phyloP scores from a whole-genome alignment of 2,888 invertebrate genomes.

The Loripinus fragilis region DNA sequence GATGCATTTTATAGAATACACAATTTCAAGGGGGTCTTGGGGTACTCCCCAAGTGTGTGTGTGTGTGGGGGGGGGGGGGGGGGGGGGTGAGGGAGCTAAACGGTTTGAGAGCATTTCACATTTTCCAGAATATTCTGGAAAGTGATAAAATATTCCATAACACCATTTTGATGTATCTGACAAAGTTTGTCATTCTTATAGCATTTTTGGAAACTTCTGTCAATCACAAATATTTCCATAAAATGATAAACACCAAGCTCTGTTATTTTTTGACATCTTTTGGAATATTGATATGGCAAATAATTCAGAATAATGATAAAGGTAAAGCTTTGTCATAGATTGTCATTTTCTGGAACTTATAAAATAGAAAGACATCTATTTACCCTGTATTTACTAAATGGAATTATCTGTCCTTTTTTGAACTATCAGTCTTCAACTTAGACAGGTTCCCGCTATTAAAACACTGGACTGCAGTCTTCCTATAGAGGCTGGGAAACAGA shows the following conservation, averaged over 20 bases:
- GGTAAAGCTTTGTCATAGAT: not conserved
- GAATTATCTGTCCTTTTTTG: not conserved
- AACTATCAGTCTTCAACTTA: not conserved
- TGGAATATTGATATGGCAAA: not conserved
- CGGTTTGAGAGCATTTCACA: too few relatives aligned
- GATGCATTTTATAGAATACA: too few relatives aligned
- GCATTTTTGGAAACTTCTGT: not conserved
- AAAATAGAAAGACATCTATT: not conserved
- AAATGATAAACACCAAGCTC: not conserved
- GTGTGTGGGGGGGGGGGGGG: too few relatives aligned
- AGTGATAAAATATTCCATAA: not conserved
- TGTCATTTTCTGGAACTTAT: not conserved
- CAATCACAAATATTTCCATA: not conserved
- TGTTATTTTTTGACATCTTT: not conserved
- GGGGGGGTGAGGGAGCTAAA: too few relatives aligned
- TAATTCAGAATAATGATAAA: not conserved
- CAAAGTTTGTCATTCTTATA: not conserved
- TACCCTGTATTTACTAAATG: not conserved
- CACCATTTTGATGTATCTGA: not conserved
- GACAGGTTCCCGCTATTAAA: not conserved
- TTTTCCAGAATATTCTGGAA: slow-evolving; percentile 9
- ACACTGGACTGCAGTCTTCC: too few relatives aligned
- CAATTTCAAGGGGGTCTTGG: too few relatives aligned
- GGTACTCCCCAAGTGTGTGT: too few relatives aligned
- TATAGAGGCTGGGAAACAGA: not conserved